Percentiles rank a stretch among this genome's conserved stretches.
Evolutionary conservation across 2,797 vertebrate species (phyloP).

Genomic region (Peromyscus attwateri): DNA sequence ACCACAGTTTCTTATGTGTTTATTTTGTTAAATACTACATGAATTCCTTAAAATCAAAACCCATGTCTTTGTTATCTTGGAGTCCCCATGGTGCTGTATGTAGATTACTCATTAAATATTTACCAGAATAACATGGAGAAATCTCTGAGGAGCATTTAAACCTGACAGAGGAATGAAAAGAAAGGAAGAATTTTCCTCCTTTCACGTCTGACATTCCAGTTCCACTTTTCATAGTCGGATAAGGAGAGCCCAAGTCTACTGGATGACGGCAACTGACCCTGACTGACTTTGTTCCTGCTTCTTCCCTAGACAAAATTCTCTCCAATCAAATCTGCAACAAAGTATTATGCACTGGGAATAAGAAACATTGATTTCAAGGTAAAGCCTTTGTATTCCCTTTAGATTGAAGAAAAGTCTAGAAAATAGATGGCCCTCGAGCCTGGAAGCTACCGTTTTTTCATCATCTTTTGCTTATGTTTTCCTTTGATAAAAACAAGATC

Average conservation of each 20-base stretch:
- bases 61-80: not conserved
- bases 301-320: constrained; percentile 6
- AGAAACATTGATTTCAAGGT: constrained; percentile 39
- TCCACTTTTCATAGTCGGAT: not conserved
- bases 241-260: not conserved
- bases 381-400: constrained; percentile 7
- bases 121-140: constrained; percentile 49
- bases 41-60: constrained; percentile 56
- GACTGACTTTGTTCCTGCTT: not conserved
- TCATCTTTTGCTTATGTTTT: not conserved
- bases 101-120: constrained; percentile 58
- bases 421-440: not conserved
- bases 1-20: not conserved
- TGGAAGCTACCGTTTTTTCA: not conserved
- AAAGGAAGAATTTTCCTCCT: constrained; percentile 57
- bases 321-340: constrained; percentile 8
- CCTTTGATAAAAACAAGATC: constrained; percentile 2
- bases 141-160: constrained; percentile 49
- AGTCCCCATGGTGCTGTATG: constrained; percentile 1
- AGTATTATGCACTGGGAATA: constrained; percentile 12
- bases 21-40: not conserved
- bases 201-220: constrained; percentile 66
- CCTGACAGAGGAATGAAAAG: constrained; percentile 2
- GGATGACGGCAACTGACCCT: not conserved
- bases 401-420: constrained; percentile 29